phyloP scores from a whole-genome alignment of 2,888 invertebrate species.

The Ligdia adustata region DNA sequence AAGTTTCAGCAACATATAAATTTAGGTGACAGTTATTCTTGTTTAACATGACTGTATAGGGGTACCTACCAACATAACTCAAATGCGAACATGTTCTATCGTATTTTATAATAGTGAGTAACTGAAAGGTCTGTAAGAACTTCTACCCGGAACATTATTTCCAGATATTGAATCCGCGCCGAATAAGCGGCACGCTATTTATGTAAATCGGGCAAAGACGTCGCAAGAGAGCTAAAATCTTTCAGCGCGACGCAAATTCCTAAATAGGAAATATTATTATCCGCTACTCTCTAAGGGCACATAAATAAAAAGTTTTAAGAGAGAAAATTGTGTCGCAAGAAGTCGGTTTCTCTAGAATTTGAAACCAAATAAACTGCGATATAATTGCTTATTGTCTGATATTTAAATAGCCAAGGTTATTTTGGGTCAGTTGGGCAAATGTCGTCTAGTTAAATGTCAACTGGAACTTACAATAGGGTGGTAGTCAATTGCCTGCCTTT shows the following conservation, averaged over 20 bases:
- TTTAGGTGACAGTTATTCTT: too few species aligned
- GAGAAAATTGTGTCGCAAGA: conserved; percentile 7
- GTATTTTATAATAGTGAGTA: too few species aligned
- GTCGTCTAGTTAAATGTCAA: conserved; percentile 61
- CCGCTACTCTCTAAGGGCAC: conserved; percentile 5
- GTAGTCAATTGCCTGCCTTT: conserved; percentile 42
- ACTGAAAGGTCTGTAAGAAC: too few species aligned
- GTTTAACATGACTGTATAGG: too few species aligned
- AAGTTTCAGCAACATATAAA: too few species aligned
- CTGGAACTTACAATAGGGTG: conserved; percentile 44
- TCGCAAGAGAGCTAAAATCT: conserved; percentile 19
- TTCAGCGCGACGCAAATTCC: conserved; percentile 17
- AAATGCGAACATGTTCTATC: too few species aligned
- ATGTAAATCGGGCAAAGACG: conserved; percentile 25
- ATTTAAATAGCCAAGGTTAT: background rate
- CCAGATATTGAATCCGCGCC: conserved; percentile 23
- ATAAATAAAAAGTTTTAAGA: conserved; percentile 19
- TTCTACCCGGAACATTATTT: conserved; percentile 22
- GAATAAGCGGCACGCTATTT: conserved; percentile 30
- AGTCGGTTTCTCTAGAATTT: background rate
- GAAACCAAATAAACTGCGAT: background rate
- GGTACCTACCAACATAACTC: too few species aligned
- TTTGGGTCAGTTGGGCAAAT: conserved; percentile 66
- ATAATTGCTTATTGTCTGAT: conserved; percentile 4
- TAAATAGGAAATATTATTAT: conserved; percentile 23